A percentile compares a stretch with the other conserved stretches of the same genome.
phyloP scores from a whole-genome alignment of 2,797 vertebrate genomes.

The Gorsachius magnificus region DNA sequence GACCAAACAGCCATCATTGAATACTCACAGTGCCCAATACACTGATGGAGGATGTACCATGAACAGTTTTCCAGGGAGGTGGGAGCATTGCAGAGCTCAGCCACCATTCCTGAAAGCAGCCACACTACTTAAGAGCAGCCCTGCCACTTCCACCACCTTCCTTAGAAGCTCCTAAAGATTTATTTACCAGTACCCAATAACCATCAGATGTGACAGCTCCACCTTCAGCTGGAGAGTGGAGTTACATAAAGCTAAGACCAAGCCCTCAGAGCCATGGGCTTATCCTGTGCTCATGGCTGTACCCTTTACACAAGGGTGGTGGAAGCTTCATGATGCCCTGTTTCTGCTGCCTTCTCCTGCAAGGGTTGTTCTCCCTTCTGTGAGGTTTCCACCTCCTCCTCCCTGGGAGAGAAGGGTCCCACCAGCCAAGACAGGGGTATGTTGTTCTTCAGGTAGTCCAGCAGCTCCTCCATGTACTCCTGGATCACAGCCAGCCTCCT shows the following conservation, averaged over 20 bases:
- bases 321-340: neutral
- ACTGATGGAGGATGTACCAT: neutral
- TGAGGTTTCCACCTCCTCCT: neutral
- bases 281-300: neutral
- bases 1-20: neutral
- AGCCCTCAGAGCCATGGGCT: neutral
- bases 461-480: constrained; percentile 79
- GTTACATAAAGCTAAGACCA: neutral
- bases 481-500: constrained; percentile 56
- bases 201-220: neutral
- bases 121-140: neutral
- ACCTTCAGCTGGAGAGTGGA: neutral
- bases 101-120: neutral
- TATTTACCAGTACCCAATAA: neutral
- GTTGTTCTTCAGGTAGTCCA: constrained; percentile 82
- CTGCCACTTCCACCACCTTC: neutral
- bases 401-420: constrained; percentile 78
- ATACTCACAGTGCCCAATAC: neutral
- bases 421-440: constrained; percentile 85
- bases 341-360: neutral
- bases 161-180: neutral
- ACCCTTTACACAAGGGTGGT: neutral
- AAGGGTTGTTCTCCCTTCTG: neutral
- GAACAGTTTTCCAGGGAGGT: neutral
- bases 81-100: neutral